Base-by-base conservation (phyloP, 1,140 invertebrate species). In the Aphidius gifuensis region DNA sequence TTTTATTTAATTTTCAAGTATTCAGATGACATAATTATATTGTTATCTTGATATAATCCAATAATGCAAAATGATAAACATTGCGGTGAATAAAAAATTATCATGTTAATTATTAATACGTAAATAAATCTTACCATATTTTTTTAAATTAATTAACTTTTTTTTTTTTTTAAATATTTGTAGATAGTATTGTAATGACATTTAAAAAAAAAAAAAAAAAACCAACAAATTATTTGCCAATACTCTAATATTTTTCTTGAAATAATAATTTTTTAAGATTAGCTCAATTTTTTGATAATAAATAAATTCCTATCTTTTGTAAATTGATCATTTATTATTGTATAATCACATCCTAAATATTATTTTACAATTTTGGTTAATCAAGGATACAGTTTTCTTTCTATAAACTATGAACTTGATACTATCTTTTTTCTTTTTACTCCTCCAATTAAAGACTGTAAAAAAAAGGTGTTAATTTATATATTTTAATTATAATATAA, bases 281-380 rank as follows among this genome's bases (percentile, higher is more conserved):
- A 78, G 74, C 73, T 76, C 74, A 78, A 78, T 72, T 76, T 78
- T 77, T 75, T 76, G 71, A 70, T 67, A 66, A 55, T 6, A 39
- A 55, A 48, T 68, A 66, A 61, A 58, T 69, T 68, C 61, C 59
- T 58, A 71, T 67, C 67, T 76, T 77, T 77, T 76, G 70, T 78
- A 77, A 66, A 70, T 69, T 65, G 65, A 67, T 66, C 66, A 75
- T 66, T 68, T 71, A 66, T 67, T 62, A 66, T 64, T 70, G 65
- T 64, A 65, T 58, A 71, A 45, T 45, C 16, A 16, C n/a, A 47
- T 16, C 38, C 51, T 40, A 6, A 45, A 56, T 45, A 32, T 16
- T 50, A 42, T 64, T 60, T 57, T 47, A 21, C 32, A 55, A 21
- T 57, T 48, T 32, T 48, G 8, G 11, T 51, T 2, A 50, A 9